phyloP scores from a whole-genome alignment of 2,888 invertebrate species.

The Cremastinae sp. region DNA sequence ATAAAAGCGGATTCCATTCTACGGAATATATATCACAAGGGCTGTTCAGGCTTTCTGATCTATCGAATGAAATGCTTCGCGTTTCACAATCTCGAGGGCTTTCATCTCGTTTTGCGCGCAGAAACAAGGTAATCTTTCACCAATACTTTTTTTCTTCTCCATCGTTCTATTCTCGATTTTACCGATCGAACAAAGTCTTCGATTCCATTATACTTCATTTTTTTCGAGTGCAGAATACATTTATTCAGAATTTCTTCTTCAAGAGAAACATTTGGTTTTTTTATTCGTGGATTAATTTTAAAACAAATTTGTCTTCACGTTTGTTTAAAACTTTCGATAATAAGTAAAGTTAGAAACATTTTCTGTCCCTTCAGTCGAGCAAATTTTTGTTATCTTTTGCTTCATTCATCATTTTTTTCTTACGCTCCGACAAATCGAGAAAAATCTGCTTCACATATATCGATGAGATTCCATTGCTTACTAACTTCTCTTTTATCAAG shows the following conservation, averaged over 20 bases:
- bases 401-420: too few species aligned
- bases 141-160: slow-evolving; percentile 1
- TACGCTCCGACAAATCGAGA: neutral
- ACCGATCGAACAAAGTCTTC: too few species aligned
- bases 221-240: neutral
- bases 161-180: neutral
- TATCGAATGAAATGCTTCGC: slow-evolving; percentile 37
- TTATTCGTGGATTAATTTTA: neutral
- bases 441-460: too few species aligned
- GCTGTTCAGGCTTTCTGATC: slow-evolving; percentile 41
- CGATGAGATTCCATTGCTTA: slow-evolving; percentile 4
- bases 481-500: neutral
- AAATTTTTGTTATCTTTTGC: too few species aligned
- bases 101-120: neutral
- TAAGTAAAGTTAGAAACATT: too few species aligned
- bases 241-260: neutral
- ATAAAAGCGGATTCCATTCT: slow-evolving; percentile 49
- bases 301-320: too few species aligned
- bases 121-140: neutral
- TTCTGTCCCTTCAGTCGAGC: too few species aligned
- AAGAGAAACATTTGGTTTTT: neutral
- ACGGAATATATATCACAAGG: slow-evolving; percentile 22
- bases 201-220: slow-evolving; percentile 3
- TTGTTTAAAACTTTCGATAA: too few species aligned
- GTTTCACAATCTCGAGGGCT: slow-evolving; percentile 32